Base-by-base conservation (phyloP, 2,888 invertebrate species). In the Plebejus anna region DNA sequence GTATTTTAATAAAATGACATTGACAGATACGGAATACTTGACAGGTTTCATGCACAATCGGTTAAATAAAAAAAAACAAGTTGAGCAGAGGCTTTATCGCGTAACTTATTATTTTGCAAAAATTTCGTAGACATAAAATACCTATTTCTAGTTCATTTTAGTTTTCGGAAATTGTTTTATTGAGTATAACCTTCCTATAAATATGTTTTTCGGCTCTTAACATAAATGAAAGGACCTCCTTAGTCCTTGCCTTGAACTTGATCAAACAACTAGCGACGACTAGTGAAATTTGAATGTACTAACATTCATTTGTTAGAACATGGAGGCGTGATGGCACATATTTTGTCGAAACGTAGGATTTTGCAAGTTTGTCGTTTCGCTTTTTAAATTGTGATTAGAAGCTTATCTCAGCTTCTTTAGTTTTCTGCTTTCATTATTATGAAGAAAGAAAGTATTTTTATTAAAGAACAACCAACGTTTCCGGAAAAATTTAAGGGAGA, bases 231-330 rank as follows among this genome's bases (percentile, higher is more conserved):
- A 28, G 5, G 32, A 66, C 66, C 66, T 66, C 66, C 71, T 32
- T 32, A 32, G 32, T 32, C 32, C 32, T 71, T 38, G n/a, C 13
- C 38, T 22, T 55, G 73, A 79, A 76, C 38, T 22, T 55, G 73
- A 79, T 76, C 80, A 80, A 79, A 78, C 82, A 77, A 79, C 81
- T 81, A 80, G 81, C 77, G 80, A 80, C 77, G 75, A 73, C 36
- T 78, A 78, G 76, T 78, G 79, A 75, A 70, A 76, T 78, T 81
- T 77, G 77, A 66, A 71, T 70, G 59, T 61, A 75, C 57, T 80
- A 80, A 83, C 88, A 89, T 90, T 93, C 93, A 92, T 92, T 92
- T 93, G 91, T 93, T 90, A 90, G 90, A 66, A 93, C 91, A 93
- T 94, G 93, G 92, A 89, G 90, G 89, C 89, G 90, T 91, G 91